These are phyloP conservation scores for Heliconius hortense DNA, from an alignment of 2,888 invertebrate species.

Conservation along the genomic window DNA sequence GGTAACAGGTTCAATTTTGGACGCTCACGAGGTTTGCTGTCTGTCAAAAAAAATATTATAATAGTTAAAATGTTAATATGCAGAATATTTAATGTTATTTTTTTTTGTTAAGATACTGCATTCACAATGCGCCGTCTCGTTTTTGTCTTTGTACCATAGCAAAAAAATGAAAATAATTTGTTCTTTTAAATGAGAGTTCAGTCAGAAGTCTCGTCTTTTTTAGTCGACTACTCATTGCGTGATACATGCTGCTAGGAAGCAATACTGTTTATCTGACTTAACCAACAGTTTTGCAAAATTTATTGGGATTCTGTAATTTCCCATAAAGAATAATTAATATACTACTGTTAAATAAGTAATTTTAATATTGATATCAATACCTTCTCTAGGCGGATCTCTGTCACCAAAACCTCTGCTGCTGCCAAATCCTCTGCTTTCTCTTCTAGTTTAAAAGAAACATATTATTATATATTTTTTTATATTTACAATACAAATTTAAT, in stretches of 20 bases:
- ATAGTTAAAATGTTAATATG: neutral
- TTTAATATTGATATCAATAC: slow-evolving; percentile 47
- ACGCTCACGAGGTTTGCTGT: slow-evolving; percentile 84
- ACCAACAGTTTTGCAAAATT: neutral
- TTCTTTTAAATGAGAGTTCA: too few relatives aligned
- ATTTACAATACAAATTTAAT: too few relatives aligned
- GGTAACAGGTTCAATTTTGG: slow-evolving; percentile 91
- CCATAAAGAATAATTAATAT: too few relatives aligned
- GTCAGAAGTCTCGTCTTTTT: too few relatives aligned
- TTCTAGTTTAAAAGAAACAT: slow-evolving; percentile 50
- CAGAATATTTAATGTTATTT: too few relatives aligned
- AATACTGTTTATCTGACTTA: neutral
- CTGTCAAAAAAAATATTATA: slow-evolving; percentile 45
- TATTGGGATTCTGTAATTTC: neutral
- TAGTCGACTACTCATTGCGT: too few relatives aligned
- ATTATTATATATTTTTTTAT: neutral
- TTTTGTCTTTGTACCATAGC: too few relatives aligned
- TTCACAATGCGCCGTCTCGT: too few relatives aligned
- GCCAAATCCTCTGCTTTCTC: slow-evolving; percentile 72
- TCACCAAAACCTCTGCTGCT: slow-evolving; percentile 71
- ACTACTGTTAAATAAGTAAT: too few relatives aligned
- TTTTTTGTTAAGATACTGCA: too few relatives aligned
- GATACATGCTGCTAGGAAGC: neutral
- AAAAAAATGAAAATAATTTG: too few relatives aligned
- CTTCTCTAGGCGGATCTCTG: slow-evolving; percentile 73